Conservation (phyloP, 2,888 invertebrate genomes). For the Megamerina dolium region DNA sequence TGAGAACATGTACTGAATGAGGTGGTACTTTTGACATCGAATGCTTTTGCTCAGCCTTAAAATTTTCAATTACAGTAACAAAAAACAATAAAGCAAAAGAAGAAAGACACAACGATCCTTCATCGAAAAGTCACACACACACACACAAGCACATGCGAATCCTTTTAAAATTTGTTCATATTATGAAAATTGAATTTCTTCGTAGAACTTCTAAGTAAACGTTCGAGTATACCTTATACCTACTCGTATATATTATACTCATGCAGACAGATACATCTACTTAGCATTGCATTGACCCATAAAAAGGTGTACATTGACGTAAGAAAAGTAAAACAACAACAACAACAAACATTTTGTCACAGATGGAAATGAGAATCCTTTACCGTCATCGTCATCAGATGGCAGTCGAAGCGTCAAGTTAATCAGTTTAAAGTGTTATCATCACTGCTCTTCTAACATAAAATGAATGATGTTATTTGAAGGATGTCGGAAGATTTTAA, state of each 20-base stretch:
- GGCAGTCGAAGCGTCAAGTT: not conserved
- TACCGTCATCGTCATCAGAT: too few species aligned
- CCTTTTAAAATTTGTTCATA: not conserved
- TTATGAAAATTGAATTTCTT: slow-evolving; percentile 1
- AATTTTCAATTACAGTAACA: too few species aligned
- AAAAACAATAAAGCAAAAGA: too few species aligned
- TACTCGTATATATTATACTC: too few species aligned
- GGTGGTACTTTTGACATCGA: too few species aligned
- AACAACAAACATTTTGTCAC: not conserved
- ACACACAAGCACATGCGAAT: not conserved
- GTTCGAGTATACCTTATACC: too few species aligned
- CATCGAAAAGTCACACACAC: slow-evolving; percentile 4
- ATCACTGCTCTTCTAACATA: too few species aligned
- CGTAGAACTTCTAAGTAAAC: not conserved
- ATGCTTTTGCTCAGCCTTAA: too few species aligned
- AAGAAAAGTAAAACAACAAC: not conserved
- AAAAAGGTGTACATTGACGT: not conserved
- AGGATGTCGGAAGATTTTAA: slow-evolving; percentile 25
- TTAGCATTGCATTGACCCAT: not conserved
- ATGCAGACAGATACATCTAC: too few species aligned
- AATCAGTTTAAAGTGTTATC: not conserved
- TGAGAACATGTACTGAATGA: too few species aligned
- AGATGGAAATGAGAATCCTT: not conserved
- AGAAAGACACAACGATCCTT: not conserved
- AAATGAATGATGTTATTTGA: too few species aligned